Conservation (phyloP, 2,888 invertebrate genomes). For the Platycnemis pennipes region DNA sequence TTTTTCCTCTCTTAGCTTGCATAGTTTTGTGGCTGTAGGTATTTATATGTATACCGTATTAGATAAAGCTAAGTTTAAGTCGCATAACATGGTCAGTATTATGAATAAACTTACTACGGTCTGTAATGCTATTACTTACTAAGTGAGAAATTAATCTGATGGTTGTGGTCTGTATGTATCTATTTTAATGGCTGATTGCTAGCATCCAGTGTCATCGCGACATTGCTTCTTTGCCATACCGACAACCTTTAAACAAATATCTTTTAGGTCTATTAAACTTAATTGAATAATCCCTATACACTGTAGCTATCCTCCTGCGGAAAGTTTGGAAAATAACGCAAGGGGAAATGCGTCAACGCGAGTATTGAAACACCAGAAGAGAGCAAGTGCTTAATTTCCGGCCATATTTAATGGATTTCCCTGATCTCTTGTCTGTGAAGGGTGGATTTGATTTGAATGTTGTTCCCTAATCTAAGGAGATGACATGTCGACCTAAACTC, state of each 20-base stretch:
- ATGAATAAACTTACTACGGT: too few relatives aligned
- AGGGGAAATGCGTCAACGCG: not conserved
- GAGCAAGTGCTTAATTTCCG: constrained; percentile 44
- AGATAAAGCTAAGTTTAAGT: too few relatives aligned
- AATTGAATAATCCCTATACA: not conserved
- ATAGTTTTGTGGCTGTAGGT: too few relatives aligned
- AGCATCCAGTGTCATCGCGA: too few relatives aligned
- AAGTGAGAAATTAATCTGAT: too few relatives aligned
- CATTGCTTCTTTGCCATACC: not conserved
- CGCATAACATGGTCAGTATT: too few relatives aligned
- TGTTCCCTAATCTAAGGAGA: constrained; percentile 14
- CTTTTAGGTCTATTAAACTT: not conserved
- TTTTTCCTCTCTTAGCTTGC: too few relatives aligned
- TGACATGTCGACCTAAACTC: not conserved
- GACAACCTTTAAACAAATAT: not conserved
- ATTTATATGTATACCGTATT: too few relatives aligned
- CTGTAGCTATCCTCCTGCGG: not conserved
- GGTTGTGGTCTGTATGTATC: too few relatives aligned
- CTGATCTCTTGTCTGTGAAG: not conserved
- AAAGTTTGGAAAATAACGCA: not conserved
- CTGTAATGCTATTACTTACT: too few relatives aligned
- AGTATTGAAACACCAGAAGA: not conserved
- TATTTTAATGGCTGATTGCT: too few relatives aligned
- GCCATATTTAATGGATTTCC: not conserved
- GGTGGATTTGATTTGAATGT: constrained; percentile 35